Evolutionary conservation across 2,113 vertebrate genomes (phyloP), one percentile per base, ranked within the genome.

Genomic region (Nycticebus coucang): DNA sequence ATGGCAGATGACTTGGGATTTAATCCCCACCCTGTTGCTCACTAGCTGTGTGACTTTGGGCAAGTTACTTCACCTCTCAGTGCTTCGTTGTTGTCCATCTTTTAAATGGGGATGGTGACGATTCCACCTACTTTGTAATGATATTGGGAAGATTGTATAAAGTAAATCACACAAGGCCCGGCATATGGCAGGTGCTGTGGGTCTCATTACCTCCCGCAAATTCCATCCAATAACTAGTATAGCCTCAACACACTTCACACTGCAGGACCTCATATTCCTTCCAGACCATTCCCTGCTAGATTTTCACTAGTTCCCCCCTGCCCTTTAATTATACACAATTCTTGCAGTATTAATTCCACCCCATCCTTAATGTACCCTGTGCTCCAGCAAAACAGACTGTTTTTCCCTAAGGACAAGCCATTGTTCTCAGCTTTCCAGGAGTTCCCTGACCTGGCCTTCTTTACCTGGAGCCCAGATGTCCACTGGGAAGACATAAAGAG

Each of bases 191-290:
- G 64, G 66, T 10, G 19, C 28, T n/a, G 8, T 12, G 41, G 75
- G 21, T 2, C 79, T 85, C n/a, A 24, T 33, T 24, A 26, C 26
- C 18, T 12, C 15, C 33, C 50, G 41, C 37, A 75, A 19, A 6
- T 6, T 37, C n/a, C 80, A 4, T 0, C 7, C 3, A 15, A 69
- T 12, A 14, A 17, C n/a, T 37, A n/a, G 78, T 0, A 24, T 37
- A 15, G 69, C 18, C 0, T 37, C 69, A 33, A 1, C 0, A 35
- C n/a, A 4, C 30, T 21, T 59, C 5, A 1, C 13, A 4, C 3
- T 7, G 30, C 24, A 2, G 0, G 18, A 53, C 53, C 35, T 62
- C 71, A 5, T 24, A 15, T 26, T 60, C 83, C 18, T 28, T 59
- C 57, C 33, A 84, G 83, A 75, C 5, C 62, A 71, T n/a, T 91